Evolutionary conservation across 2,797 vertebrate genomes (phyloP), one percentile per base, ranked within the genome.

Genomic region (Malurus leucopterus): DNA sequence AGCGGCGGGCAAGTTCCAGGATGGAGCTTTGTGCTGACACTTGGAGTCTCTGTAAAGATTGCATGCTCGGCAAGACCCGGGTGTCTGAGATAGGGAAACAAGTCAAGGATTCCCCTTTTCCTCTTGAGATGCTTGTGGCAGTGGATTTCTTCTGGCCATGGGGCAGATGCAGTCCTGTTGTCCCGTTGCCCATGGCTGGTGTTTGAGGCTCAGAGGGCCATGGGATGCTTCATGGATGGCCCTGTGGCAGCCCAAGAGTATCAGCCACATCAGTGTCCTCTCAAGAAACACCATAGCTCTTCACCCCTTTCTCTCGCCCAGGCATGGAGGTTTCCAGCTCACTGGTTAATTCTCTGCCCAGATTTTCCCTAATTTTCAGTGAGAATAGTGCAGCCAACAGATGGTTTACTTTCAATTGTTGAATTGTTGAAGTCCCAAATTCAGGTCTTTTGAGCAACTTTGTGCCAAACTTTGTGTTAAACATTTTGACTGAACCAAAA

Each of bases 401-500:
- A 49, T 54, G 10, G 49, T 79, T 78, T 43, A 19, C 65, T 68
- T 78, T 54, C 69, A 61, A 7, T 8, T 43, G 34, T 0, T 67
- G 27, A 89, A 46, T 11, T n/a, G n/a, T n/a, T n/a, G 9, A 85
- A 91, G 24, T 73, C 16, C 18, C 53, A 86, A 67, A 61, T 64
- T 61, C 49, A 67, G 44, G 70, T 43, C 0, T 5, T 79, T 86
- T 61, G 22, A 26, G 50, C 34, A 67, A 43, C 11, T 82, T 76
- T 26, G 29, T 18, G 2, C 46, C 40, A 72, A 84, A 73, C 15
- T 82, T 76, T 26, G 29, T 18, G 2, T 50, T 43, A 72, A 84
- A 73, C 15, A 49, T 59, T 84, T 72, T 89, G 57, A 64, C 30
- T 64, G 58, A 84, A 87, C 18, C 24, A 73, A 83, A 90, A 23